Evolutionary conservation across 2,888 invertebrate genomes (phyloP), one percentile per base, ranked within the genome.

Genomic region (Callyntrura guangdongensis): DNA sequence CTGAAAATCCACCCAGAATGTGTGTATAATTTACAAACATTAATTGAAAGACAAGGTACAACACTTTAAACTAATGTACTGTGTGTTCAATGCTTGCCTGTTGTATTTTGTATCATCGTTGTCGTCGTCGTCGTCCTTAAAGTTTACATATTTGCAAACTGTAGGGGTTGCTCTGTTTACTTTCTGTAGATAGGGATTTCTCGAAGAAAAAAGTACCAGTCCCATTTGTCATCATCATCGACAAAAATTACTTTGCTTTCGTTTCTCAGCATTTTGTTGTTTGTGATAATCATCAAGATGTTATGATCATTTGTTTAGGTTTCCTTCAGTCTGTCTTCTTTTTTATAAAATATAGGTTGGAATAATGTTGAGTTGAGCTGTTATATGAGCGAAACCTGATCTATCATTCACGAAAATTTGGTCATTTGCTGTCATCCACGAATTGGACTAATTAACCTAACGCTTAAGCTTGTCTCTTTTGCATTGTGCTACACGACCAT

Each of bases 151-250:
- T 88, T 83, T 74, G 83, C 89, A 72, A 74, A 89, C 36, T 36
- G 36, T 36, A 6, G 69, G 74, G 17, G 89, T 53, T 83, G 89
- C 74, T 89, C 83, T 84, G 89, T 84, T 88, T 89, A 83, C 83
- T 89, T 89, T 83, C 25, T 22, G 22, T 84, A 64, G 84, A 84
- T 88, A 67, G 67, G 74, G 53, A 84, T 88, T 84, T 83, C 84
- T 56, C 84, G 91, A 87, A 87, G 25, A 91, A 27, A 87, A 56
- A 91, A 27, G 77, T 67, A 88, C 88, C 69, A 91, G 81, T 88
- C 91, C 91, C 91, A 91, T 91, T 91, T 91, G 88, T 88, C 91
- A 84, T 89, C 74, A 77, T 77, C 74, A 49, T 82, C 72, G 47
- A 84, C 72, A 14, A 90, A 86, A 90, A 77, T 69, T 61, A 17